Base-by-base conservation (phyloP, 64 coral and sea anemone genomes). In the Porites australiensis region DNA sequence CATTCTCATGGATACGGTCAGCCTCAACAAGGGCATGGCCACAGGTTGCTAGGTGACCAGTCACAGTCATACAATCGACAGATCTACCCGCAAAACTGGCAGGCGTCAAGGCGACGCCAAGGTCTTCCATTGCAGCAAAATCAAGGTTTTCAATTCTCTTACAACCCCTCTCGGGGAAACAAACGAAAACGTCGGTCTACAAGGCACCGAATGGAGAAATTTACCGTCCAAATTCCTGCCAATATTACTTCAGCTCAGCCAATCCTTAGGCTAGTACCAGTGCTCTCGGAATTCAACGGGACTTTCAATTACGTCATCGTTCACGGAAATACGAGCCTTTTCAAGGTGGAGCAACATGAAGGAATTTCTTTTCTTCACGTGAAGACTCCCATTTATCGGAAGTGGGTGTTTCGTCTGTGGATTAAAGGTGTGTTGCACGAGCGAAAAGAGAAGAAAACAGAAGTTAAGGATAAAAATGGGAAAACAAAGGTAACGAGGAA, bases 251-350 rank as follows among this genome's bases (percentile, higher is more conserved):
- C 95, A 27, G 92, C 90, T 37, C 16, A 91, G 10, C 88, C 91
- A n/a, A 94, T 98, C 53, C 58, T 98, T 19, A 98, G 90, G 76
- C 77, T 98, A 44, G 88, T 98, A 5, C 92, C 95, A 77, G 92
- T 98, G 50, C 77, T 98, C 8, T 86, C 75, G 54, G 86, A 93
- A 13, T 86, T 98, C 13, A 94, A 98, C 53, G 95, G 95, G 23
- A 94, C 88, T 8, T 87, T 98, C 66, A 69, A 94, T 37, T 98
- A 98, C 19, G 59, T 88, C 66, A 91, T 98, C 46, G 76, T 87
- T 8, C 87, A 88, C 18, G 95, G 92, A 1, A 78, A 98, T 75
- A 70, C 67, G 0, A 83, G 21, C 8, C 62, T 94, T 13, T 98
- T 98, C 51, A 84, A 83, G 75, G 92, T 94, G 6, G 92, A 94